Conservation (phyloP, 2,888 invertebrate genomes). For the Clepsis dumicolana region DNA sequence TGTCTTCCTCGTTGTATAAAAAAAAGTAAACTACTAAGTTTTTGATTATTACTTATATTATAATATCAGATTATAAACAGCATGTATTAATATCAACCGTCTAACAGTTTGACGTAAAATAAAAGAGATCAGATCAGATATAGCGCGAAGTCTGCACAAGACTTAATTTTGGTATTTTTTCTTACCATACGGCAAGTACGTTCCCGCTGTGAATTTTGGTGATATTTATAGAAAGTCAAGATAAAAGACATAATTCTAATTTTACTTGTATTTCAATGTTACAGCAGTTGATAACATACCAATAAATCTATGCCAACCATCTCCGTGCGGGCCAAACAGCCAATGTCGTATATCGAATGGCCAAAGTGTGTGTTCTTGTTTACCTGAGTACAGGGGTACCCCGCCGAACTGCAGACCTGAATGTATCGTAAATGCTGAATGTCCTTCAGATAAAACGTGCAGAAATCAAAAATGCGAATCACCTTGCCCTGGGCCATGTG, state of each 20-base stretch:
- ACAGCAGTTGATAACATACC: constrained; percentile 68
- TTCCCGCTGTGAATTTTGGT: no score
- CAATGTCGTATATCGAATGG: constrained; percentile 86
- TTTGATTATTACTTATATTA: no score
- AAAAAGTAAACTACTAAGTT: no score
- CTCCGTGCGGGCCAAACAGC: constrained; percentile 88
- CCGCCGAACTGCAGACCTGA: constrained; percentile 91
- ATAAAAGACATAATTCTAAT: not conserved
- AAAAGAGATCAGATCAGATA: no score
- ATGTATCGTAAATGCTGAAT: constrained; percentile 90
- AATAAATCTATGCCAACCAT: constrained; percentile 84
- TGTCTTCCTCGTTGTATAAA: no score
- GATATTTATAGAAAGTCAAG: not conserved
- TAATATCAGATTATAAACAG: no score
- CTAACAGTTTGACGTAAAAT: no score
- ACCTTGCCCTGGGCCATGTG: constrained; percentile 91
- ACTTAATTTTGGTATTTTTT: no score
- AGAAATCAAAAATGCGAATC: constrained; percentile 89
- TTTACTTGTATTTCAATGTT: constrained; percentile 47
- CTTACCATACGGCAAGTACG: no score
- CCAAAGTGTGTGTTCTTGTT: constrained; percentile 90
- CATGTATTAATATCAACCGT: no score
- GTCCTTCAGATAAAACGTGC: constrained; percentile 88
- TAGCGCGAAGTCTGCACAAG: no score
- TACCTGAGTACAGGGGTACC: constrained; percentile 88